Evolutionary conservation across 2,888 invertebrate species (phyloP), one percentile per base, ranked within the genome.

Genomic region (Eupithecia dodoneata): DNA sequence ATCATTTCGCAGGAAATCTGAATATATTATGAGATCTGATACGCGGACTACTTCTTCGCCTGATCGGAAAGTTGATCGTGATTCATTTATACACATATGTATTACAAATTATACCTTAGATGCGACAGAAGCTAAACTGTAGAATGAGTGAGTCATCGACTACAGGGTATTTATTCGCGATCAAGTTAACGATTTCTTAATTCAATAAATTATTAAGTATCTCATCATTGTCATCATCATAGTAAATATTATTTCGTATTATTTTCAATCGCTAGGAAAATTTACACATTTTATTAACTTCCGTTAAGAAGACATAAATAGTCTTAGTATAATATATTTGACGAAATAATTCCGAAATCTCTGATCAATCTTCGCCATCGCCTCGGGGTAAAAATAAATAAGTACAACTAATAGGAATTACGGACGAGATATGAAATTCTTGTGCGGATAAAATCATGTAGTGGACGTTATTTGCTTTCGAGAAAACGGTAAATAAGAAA

Each of bases 401-500:
- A 59, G 52, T 59, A 76, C 52, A 47, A 59, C 74, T 76, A 79
- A 76, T 72, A 74, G 47, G 49, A 74, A 79, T 79, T 70, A 73
- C 67, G 72, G 76, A 76, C 47, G 55, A 66, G 69, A 80, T 52
- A 81, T 79, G 73, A 80, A 76, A 79, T 80, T 80, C 78, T 76
- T 74, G 75, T 75, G 73, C 77, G 77, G 49, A 79, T 77, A 76
- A 76, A 71, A 80, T 72, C 47, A 76, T 75, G 74, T 73, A 75
- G 55, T 72, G 74, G 72, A 70, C 77, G 67, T 71, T 81, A 78
- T 90, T 91, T 91, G 87, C 85, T 83, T 81, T 85, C 84, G 67
- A 80, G 85, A 85, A 81, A 84, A 86, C 82, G 79, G 86, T 86
- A 89, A 91, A 90, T 88, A 90, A 85, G 85, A 88, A 88, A 89